Percentiles rank a stretch among this genome's conserved stretches.
Evolutionary conservation across 2,113 vertebrate species (phyloP).

Genomic region (Reinhardtius hippoglossoides): DNA sequence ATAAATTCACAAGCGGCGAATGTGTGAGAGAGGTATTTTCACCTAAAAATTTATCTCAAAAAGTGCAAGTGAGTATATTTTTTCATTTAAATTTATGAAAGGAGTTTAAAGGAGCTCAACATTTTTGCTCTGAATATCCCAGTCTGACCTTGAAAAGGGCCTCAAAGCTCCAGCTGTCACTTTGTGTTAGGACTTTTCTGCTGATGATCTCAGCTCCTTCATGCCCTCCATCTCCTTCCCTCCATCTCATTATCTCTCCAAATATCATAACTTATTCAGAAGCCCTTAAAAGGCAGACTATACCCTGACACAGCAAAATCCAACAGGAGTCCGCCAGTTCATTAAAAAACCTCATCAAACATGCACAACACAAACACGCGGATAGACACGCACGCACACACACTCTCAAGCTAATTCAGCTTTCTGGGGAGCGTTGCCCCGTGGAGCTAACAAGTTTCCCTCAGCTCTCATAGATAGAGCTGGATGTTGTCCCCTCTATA

Average conservation of each 20-base stretch:
- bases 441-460: slow-evolving; percentile 60
- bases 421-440: slow-evolving; percentile 49
- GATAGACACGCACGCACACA: neutral
- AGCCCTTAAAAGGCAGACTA: slow-evolving; percentile 77
- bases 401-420: slow-evolving; percentile 56
- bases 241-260: slow-evolving; percentile 87
- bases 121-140: slow-evolving; percentile 26
- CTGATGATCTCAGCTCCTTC: slow-evolving; percentile 86
- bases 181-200: slow-evolving; percentile 85
- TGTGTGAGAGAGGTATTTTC: neutral
- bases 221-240: slow-evolving; percentile 88
- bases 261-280: slow-evolving; percentile 83
- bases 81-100: neutral
- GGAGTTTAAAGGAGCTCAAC: neutral
- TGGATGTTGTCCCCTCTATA: slow-evolving; percentile 18
- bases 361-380: slow-evolving; percentile 67
- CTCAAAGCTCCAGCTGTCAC: slow-evolving; percentile 55
- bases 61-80: neutral
- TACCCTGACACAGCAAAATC: slow-evolving; percentile 79
- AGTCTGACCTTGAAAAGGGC: slow-evolving; percentile 65
- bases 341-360: slow-evolving; percentile 86
- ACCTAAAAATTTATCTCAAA: neutral
- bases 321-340: slow-evolving; percentile 81
- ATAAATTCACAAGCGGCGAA: neutral
- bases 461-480: slow-evolving; percentile 21